Evolutionary conservation across 2,797 vertebrate genomes (phyloP), one percentile per base, ranked within the genome.

Genomic region (Leptodactylus fallax): DNA sequence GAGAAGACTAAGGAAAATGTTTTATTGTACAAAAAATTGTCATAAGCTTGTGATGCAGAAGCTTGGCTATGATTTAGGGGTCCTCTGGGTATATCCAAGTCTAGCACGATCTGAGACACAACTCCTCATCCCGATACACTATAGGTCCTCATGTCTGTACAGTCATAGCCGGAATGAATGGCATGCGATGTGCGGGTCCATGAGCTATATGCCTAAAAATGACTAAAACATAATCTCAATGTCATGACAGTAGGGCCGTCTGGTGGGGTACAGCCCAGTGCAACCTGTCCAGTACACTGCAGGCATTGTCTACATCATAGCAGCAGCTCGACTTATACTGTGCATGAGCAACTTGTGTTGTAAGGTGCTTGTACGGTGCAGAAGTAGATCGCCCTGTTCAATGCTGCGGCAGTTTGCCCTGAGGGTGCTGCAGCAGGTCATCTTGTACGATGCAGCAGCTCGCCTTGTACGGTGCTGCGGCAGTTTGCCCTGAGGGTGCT

Each of bases 21-120:
- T 49, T 81, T 65, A 7, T 81, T 63, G 7, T 69, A 67, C 16
- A 65, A 51, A 11, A 51, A 27, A 36, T 36, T 36, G 36, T 14
- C 21, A 23, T 63, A 23, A 36, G 67, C 69, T n/a, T 83, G 72
- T 56, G 51, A n/a, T 58, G 69, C 82, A 60, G 67, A 58, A 58
- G 67, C 82, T 60, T 60, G 82, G 82, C 82, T 61, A 7, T 3
- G 27, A 74, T 76, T 7, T 47, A 25, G n/a, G 47, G 80, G 80
- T 65, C 80, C 47, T 53, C 36, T 51, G 21, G 72, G 72, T n/a
- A 6, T 76, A 51, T 53, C 23, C 23, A 51, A 14, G 47, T 76
- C 72, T 53, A 23, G 72, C 49, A 74, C 19, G 9, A 12, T 45
- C 71, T 11, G 17, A 49, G 45, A 49, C 19, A 19, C 71, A 23